Percentiles rank a stretch among this genome's conserved stretches.
These are phyloP conservation scores for Marmota monax DNA, from an alignment of 2,113 vertebrate species.

Conservation along the genomic window DNA sequence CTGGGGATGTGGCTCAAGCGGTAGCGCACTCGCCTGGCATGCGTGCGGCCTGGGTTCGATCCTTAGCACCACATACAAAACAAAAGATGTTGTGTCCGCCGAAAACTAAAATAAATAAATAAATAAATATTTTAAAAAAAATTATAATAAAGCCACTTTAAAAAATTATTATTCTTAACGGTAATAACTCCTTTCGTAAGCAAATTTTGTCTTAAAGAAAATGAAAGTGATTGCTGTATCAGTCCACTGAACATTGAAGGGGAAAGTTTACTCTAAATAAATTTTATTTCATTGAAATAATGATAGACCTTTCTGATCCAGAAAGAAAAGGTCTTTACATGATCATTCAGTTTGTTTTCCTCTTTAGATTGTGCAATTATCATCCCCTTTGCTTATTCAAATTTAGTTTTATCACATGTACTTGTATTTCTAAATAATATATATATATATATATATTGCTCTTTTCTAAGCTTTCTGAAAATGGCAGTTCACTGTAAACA, in stretches of 20 bases:
- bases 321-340: not conserved
- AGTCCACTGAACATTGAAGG: not conserved
- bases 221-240: not conserved
- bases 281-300: conserved; percentile 47
- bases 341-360: not conserved
- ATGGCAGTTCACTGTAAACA: not conserved
- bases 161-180: not conserved
- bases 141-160: too few species aligned
- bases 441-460: not conserved
- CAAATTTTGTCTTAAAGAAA: conserved; percentile 18
- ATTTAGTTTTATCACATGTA: not conserved
- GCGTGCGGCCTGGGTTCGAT: too few species aligned
- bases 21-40: too few species aligned
- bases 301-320: conserved; percentile 11
- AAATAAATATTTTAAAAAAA: too few species aligned
- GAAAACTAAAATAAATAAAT: too few species aligned
- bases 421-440: not conserved
- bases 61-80: too few species aligned
- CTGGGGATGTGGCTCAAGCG: too few species aligned
- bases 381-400: not conserved
- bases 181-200: not conserved
- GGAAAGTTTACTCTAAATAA: not conserved
- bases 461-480: not conserved
- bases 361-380: not conserved
- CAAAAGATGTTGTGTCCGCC: too few species aligned